Base-by-base conservation (phyloP, 2,888 invertebrate genomes). In the Suillia variegata region DNA sequence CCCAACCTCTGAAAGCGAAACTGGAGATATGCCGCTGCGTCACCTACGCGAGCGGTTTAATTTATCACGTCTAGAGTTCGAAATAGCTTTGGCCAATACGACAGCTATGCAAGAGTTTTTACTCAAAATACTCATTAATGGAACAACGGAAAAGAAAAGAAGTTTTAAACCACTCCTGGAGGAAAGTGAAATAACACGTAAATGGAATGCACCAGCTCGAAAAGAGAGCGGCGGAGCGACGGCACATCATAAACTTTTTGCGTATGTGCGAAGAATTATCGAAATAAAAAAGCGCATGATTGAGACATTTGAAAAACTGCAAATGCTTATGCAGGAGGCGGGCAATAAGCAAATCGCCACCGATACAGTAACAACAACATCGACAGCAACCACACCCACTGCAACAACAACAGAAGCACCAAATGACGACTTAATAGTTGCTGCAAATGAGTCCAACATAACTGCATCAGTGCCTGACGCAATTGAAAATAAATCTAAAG, bases 41-140 rank as follows among this genome's bases (percentile, higher is more conserved):
- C 17, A 18, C 5, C 3, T 45, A 4, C 18, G 3, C 6, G 6
- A 45, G 6, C 6, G 12, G 5, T 26, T 50, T 8, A 12, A 50
- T 8, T 5, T 8, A 24, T 17, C 50, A 15, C 50, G 61, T 52
- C 2, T 33, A 1, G 50, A 62, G 22, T 70, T 61, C 33, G 62
- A 64, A 15, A 58, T 64, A 0, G 62, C 73, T 2, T 31, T 79
- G 55, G 59, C 67, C 0, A 78, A 78, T 49, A 76, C 71, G 2
- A 77, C 78, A 5, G 69, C 72, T 13, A 79, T 78, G 76, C 78
- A 78, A 63, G 62, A 66, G 48, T 78, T 78, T 24, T 56, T 77
- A 3, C 61, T 71, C 48, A 72, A 70, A 15, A 67, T 78, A 38
- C 70, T 76, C 10, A 49, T 65, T 1, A 67, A 65, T 61, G 75